Conservation (phyloP, 2,797 vertebrate genomes). For the Chiloscyllium punctatum region DNA sequence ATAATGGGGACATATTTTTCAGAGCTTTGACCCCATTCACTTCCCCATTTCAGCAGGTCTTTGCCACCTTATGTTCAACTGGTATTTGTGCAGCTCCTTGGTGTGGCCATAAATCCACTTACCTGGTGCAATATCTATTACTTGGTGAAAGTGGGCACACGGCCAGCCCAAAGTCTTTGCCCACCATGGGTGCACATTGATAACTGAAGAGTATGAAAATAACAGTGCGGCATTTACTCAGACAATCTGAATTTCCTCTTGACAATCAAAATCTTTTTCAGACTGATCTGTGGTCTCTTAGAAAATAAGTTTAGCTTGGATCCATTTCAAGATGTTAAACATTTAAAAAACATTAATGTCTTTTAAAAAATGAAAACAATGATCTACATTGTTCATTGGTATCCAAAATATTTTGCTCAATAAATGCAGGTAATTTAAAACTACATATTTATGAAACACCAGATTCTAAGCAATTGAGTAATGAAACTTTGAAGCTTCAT, state of each 20-base stretch:
- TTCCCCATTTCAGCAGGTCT: not conserved
- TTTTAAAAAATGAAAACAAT: too few species aligned
- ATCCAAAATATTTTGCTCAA: slow-evolving; percentile 1
- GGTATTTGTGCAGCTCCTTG: not conserved
- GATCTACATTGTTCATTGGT: not conserved
- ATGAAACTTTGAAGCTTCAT: not conserved
- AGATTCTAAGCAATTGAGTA: not conserved
- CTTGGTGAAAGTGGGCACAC: not conserved
- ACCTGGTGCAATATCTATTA: not conserved
- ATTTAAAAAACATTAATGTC: not conserved
- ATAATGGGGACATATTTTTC: not conserved
- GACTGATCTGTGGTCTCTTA: not conserved
- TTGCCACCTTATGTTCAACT: not conserved
- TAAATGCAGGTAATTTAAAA: not conserved
- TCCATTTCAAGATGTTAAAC: not conserved
- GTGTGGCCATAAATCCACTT: not conserved
- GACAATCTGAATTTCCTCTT: not conserved
- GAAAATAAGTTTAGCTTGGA: not conserved
- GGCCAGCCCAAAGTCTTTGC: not conserved
- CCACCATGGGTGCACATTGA: not conserved
- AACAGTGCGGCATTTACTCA: not conserved
- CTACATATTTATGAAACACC: not conserved
- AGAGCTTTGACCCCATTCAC: not conserved
- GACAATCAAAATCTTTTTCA: not conserved
- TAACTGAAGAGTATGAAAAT: not conserved